phyloP scores from a whole-genome alignment of 2,113 vertebrate species.

The Aldabrachelys gigantea region DNA sequence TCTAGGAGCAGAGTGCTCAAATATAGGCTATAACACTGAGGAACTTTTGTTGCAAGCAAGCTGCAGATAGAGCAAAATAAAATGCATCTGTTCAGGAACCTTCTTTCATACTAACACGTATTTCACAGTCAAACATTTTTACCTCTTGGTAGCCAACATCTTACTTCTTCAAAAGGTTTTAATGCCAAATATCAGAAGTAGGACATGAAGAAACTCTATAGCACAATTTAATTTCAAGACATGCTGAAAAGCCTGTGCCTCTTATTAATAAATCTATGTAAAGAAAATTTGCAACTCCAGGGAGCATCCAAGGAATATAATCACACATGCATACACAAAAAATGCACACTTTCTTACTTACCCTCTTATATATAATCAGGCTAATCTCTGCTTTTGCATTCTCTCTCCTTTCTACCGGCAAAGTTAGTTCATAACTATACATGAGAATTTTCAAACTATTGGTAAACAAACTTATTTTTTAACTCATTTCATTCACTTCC shows the following conservation, averaged over 20 bases:
- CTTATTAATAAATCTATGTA: not conserved
- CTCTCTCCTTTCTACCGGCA: not conserved
- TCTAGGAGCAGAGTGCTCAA: not conserved
- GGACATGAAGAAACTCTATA: not conserved
- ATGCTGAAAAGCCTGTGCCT: not conserved
- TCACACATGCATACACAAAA: not conserved
- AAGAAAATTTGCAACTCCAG: not conserved
- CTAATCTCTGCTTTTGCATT: not conserved
- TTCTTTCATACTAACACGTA: not conserved
- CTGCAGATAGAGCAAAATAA: not conserved
- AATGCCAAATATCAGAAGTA: not conserved
- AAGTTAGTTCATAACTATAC: not conserved
- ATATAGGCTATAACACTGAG: not conserved
- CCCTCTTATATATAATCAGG: not conserved
- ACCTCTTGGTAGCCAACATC: not conserved
- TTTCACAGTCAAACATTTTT: not conserved
- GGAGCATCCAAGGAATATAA: not conserved
- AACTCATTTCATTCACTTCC: slow-evolving; percentile 25
- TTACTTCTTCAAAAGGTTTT: slow-evolving; percentile 2
- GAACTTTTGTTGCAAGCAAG: not conserved
- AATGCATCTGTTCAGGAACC: not conserved
- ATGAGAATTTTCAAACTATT: slow-evolving; percentile 10
- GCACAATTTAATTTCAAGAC: not conserved
- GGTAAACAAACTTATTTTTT: not conserved
- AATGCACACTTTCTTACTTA: not conserved